A percentile compares a stretch with the other conserved stretches of the same genome.
phyloP scores from a whole-genome alignment of 2,797 vertebrate genomes.

The Leptoclinus maculatus region DNA sequence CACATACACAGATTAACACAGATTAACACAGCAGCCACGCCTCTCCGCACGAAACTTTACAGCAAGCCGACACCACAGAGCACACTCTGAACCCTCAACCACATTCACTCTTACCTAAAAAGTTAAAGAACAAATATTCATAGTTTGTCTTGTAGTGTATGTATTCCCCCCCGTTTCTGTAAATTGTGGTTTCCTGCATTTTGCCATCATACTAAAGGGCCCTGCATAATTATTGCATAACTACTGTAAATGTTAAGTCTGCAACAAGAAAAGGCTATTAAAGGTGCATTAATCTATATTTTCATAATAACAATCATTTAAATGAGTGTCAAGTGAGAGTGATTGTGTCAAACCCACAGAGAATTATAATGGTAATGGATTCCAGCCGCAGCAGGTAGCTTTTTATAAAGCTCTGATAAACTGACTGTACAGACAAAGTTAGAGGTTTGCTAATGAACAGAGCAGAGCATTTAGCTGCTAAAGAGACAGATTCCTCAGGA shows the following conservation, averaged over 20 bases:
- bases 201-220: neutral
- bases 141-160: conserved; percentile 1
- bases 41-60: conserved; percentile 19
- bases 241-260: neutral
- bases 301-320: neutral
- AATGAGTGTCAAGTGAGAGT: neutral
- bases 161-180: conserved; percentile 11
- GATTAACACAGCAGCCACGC: conserved; percentile 40
- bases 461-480: neutral
- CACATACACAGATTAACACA: conserved; percentile 28
- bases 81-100: conserved; percentile 18
- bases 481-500: neutral
- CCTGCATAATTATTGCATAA: neutral
- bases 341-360: neutral
- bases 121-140: conserved; percentile 12
- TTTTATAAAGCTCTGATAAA: neutral
- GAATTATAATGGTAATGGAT: neutral
- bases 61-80: conserved; percentile 33
- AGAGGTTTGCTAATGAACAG: neutral
- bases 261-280: neutral
- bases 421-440: neutral
- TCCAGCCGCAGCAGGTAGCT: neutral
- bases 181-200: conserved; percentile 6
- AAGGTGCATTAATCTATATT: neutral
- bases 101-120: conserved; percentile 18